phyloP scores from a whole-genome alignment of 2,888 invertebrate genomes.

The Idaea biselata region DNA sequence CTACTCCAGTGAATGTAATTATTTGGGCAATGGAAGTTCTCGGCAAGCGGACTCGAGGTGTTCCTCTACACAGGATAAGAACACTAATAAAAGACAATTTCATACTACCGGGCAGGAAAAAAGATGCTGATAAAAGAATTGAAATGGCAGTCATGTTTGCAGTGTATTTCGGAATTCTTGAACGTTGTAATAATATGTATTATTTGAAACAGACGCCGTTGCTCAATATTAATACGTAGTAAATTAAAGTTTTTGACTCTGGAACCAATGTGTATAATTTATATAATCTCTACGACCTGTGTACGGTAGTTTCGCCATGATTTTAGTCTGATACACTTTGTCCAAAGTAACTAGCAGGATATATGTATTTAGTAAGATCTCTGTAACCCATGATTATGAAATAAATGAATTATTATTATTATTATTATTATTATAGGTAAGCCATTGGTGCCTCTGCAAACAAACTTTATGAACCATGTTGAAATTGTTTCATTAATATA shows the following conservation, averaged over 20 bases:
- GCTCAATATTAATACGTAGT: not conserved
- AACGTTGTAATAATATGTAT: conserved; percentile 38
- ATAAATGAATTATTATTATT: too few relatives aligned
- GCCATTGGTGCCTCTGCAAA: not conserved
- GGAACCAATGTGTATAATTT: not conserved
- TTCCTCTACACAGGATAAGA: conserved; percentile 42
- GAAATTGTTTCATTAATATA: not conserved
- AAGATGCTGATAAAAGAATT: conserved; percentile 47
- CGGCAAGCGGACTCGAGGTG: conserved; percentile 38
- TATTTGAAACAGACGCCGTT: conserved; percentile 32
- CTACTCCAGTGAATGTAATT: conserved; percentile 49
- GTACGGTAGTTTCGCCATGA: not conserved
- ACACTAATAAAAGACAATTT: conserved; percentile 48
- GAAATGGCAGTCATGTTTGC: conserved; percentile 42
- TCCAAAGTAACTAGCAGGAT: not conserved
- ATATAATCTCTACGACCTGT: not conserved
- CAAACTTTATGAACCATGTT: not conserved
- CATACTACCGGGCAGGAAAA: conserved; percentile 42
- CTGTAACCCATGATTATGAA: too few relatives aligned
- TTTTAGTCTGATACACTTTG: not conserved
- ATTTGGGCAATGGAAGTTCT: conserved; percentile 56
- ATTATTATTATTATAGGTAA: too few relatives aligned
- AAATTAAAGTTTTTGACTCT: not conserved
- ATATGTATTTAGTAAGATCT: too few relatives aligned
- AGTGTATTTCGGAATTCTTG: conserved; percentile 47